phyloP scores from a whole-genome alignment of 2,113 vertebrate species.

The Alethe diademata region DNA sequence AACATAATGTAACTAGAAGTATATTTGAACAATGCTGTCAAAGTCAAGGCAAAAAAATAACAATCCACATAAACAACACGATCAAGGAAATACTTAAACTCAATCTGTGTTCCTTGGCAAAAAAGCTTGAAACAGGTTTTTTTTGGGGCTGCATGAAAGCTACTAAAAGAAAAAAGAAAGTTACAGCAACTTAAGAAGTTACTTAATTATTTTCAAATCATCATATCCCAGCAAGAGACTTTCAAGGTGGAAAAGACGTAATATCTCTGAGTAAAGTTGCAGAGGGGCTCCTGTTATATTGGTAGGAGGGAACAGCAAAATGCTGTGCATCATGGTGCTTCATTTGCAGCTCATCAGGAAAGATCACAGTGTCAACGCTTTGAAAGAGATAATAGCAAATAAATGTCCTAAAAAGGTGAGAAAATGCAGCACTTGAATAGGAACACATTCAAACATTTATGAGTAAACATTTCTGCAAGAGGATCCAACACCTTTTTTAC shows the following conservation, averaged over 20 bases:
- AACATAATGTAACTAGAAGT: not conserved
- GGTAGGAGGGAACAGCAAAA: not conserved
- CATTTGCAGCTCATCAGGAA: not conserved
- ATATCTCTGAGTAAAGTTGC: not conserved
- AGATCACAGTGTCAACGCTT: not conserved
- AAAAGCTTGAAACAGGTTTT: not conserved
- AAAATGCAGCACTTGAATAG: not conserved
- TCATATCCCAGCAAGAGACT: not conserved
- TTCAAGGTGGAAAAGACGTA: not conserved
- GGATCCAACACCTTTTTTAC: not conserved
- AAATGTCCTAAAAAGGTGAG: not conserved
- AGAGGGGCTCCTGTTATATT: not conserved
- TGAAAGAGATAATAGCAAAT: not conserved
- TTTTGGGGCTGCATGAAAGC: not conserved
- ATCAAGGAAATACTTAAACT: not conserved
- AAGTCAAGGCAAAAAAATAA: not conserved
- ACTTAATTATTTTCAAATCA: not conserved
- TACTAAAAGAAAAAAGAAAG: not conserved
- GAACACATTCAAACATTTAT: not conserved
- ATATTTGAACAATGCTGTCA: not conserved
- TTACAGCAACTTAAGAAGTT: not conserved
- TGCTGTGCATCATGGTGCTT: not conserved
- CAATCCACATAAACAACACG: not conserved
- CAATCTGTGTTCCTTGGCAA: not conserved
- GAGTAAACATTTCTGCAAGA: not conserved